phyloP scores from a whole-genome alignment of 2,113 vertebrate genomes.

The Catharus minimus region DNA sequence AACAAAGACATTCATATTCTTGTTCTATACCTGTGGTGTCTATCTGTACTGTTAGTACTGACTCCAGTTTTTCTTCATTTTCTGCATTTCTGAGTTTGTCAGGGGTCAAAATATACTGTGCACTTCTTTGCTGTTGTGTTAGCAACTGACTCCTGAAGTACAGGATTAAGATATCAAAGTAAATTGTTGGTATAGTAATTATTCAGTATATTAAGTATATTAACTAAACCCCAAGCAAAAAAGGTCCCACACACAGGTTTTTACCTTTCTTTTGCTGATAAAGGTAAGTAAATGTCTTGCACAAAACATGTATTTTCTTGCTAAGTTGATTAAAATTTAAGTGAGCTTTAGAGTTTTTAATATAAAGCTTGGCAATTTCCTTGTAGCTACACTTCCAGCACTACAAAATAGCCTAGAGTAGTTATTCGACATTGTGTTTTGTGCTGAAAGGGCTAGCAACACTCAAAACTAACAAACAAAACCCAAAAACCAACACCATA shows the following conservation, averaged over 20 bases:
- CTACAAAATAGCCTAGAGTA: neutral
- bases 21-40: neutral
- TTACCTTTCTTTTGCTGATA: neutral
- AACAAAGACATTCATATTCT: neutral
- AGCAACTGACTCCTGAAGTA: neutral
- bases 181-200: neutral
- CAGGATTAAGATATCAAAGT: neutral
- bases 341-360: neutral
- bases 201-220: neutral
- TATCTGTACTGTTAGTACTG: neutral
- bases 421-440: neutral
- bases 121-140: neutral
- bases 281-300: neutral
- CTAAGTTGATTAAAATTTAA: neutral
- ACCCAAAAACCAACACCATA: rapidly evolving
- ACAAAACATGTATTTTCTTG: neutral
- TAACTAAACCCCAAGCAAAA: neutral
- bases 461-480: neutral
- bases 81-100: neutral
- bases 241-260: neutral
- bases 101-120: neutral
- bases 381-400: neutral
- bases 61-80: neutral
- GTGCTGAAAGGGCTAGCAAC: neutral
- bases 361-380: neutral